Conservation (phyloP, 1,140 invertebrate species). For the Frieseomelitta varia region DNA sequence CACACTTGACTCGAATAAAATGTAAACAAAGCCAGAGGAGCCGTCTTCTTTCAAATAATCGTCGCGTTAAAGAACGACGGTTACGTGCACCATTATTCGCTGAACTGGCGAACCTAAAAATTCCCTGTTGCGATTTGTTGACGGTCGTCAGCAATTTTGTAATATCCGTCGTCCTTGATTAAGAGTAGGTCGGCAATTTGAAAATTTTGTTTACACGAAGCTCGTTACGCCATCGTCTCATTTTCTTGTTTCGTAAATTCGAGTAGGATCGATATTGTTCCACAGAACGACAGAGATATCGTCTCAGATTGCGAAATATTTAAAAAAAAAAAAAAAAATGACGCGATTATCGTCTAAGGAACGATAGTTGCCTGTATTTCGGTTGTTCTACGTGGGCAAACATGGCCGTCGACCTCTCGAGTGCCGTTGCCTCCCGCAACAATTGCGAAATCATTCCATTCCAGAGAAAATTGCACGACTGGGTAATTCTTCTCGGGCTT, state of each 20-base stretch:
- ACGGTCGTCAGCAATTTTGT: slow-evolving; percentile 21
- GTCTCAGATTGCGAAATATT: not conserved
- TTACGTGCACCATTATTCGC: not conserved
- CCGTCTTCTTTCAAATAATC: not conserved
- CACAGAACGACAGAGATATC: not conserved
- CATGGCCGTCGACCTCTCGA: not conserved
- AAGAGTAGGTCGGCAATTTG: not conserved
- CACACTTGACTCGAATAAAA: not conserved
- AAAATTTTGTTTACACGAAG: not conserved
- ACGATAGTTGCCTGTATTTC: not conserved
- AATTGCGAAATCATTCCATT: slow-evolving; percentile 62
- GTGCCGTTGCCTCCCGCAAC: slow-evolving; percentile 37
- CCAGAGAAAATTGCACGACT: slow-evolving; percentile 48
- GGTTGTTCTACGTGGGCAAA: not conserved
- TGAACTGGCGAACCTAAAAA: not conserved
- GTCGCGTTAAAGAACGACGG: not conserved
- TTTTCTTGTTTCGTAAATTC: not conserved
- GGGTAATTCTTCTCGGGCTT: slow-evolving; percentile 43
- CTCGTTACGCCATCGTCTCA: not conserved
- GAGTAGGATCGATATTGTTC: not conserved
- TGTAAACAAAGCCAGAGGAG: not conserved
- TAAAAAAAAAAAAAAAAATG: not conserved
- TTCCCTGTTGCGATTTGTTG: slow-evolving; percentile 4
- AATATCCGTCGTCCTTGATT: not conserved
- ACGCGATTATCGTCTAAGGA: too few relatives aligned